Evolutionary conservation across 2,113 vertebrate species (phyloP).

Genomic region (Varanus komodoensis): DNA sequence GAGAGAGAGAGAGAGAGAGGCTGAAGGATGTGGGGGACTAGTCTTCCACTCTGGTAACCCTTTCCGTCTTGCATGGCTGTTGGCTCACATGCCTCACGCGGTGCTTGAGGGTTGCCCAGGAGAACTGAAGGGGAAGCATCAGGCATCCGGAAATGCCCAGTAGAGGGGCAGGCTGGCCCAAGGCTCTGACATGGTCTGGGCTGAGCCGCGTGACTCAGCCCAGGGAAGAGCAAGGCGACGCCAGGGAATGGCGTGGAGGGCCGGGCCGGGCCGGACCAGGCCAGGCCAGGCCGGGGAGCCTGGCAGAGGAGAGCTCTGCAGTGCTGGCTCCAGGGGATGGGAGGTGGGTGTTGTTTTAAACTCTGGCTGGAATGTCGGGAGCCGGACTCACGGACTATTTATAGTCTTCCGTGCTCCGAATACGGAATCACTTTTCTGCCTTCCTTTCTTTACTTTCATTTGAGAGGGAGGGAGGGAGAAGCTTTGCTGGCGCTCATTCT

Average conservation of each 20-base stretch:
- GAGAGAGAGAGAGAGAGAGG: too few relatives aligned
- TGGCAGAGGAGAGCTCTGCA: not conserved
- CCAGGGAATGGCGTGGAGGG: not conserved
- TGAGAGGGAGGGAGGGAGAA: too few relatives aligned
- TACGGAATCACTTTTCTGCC: not conserved
- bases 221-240: slow-evolving; percentile 7
- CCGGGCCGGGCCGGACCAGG: too few relatives aligned
- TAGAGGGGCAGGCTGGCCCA: slow-evolving; percentile 7
- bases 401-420: not conserved
- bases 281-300: too few relatives aligned
- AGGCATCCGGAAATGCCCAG: slow-evolving; percentile 62
- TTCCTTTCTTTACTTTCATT: not conserved
- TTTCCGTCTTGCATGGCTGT: slow-evolving; percentile 1
- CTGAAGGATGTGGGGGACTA: not conserved
- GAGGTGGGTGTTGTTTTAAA: not conserved
- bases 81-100: slow-evolving; percentile 65
- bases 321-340: not conserved
- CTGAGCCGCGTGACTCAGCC: slow-evolving; percentile 64
- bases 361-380: not conserved
- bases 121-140: slow-evolving; percentile 53
- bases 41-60: not conserved
- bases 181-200: not conserved
- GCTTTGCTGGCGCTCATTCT: too few relatives aligned
- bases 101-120: slow-evolving; percentile 39
- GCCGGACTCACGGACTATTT: not conserved